Base-by-base conservation (phyloP, 1,140 invertebrate species). In the Spodoptera frugiperda region DNA sequence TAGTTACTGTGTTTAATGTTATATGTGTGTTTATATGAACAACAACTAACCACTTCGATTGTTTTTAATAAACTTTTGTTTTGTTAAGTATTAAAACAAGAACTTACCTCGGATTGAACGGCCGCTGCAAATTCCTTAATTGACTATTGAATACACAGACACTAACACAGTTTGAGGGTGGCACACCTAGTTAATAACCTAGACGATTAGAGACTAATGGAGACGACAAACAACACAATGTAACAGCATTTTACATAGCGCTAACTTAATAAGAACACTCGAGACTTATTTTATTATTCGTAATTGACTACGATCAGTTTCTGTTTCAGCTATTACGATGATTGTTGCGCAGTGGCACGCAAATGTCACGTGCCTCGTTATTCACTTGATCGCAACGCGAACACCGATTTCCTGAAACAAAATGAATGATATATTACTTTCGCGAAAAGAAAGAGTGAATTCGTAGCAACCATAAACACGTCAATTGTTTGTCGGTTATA, bases 231-330 rank as follows among this genome's bases (percentile, higher is more conserved):
- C 57, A 71, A 70, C 54, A 78, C 63, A 76, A 10, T 71, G 53
- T 72, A 57, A 73, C 71, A 71, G 76, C 55, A 73, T 61, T 59
- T 61, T 51, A 73, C 33, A 73, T 61, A 61, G 44, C 39, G 21
- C 30, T 17, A 72, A 19, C 44, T 48, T 61, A 70, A 59, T 63
- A 75, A 70, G 63, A 44, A 51, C 54, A 75, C 72, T 78, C 59
- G 70, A 74, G 65, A 57, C 61, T 75, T 74, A 71, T 53, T 63
- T 55, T 79, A 59, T 78, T 81, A 83, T 77, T 83, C 72, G 78
- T 80, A 81, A 83, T 83, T 71, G 80, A 80, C 78, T 82, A 67
- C 68, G 71, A 81, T 80, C 59, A 65, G 72, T 75, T 71, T 44
- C 68, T 57, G 76, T 59, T 70, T 54, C 67, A 59, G 70, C 75